These are phyloP conservation scores for Eupeodes luniger DNA, from an alignment of 2,888 invertebrate genomes.

Conservation along the genomic window DNA sequence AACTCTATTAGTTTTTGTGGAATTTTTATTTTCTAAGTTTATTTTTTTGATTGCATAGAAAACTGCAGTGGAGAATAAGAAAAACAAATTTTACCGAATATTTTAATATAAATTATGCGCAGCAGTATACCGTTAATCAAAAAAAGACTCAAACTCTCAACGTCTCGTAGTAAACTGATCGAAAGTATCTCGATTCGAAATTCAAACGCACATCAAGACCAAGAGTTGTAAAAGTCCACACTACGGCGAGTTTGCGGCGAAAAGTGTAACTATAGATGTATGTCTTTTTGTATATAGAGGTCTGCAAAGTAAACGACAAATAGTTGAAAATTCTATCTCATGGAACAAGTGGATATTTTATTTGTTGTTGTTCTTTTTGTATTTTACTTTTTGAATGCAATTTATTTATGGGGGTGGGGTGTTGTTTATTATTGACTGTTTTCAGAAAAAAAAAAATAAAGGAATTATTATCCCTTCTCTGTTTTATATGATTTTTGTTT, in stretches of 20 bases:
- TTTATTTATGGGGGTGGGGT: constrained; percentile 40
- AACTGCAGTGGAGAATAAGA: neutral
- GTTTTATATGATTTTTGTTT: constrained; percentile 10
- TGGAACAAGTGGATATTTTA: constrained; percentile 41
- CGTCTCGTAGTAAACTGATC: constrained; percentile 75
- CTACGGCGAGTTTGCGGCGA: constrained; percentile 65
- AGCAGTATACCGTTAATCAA: constrained; percentile 29
- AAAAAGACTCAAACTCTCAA: constrained; percentile 59
- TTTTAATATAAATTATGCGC: constrained; percentile 5
- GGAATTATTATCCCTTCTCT: constrained; percentile 62
- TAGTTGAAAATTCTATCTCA: constrained; percentile 42
- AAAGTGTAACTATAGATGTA: constrained; percentile 24
- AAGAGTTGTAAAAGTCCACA: neutral
- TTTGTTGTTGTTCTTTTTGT: neutral
- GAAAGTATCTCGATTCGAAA: constrained; percentile 69
- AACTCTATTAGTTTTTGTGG: neutral
- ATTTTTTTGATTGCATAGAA: neutral
- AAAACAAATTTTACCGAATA: constrained; percentile 3
- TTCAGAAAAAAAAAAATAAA: constrained; percentile 19
- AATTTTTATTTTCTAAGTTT: neutral
- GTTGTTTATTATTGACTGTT: constrained; percentile 32
- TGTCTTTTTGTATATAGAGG: neutral
- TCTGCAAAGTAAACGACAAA: neutral
- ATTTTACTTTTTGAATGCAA: constrained; percentile 20
- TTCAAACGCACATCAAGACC: constrained; percentile 22